These are phyloP conservation scores for Stenurella melanura DNA, from an alignment of 2,888 invertebrate species.

Conservation along the genomic window DNA sequence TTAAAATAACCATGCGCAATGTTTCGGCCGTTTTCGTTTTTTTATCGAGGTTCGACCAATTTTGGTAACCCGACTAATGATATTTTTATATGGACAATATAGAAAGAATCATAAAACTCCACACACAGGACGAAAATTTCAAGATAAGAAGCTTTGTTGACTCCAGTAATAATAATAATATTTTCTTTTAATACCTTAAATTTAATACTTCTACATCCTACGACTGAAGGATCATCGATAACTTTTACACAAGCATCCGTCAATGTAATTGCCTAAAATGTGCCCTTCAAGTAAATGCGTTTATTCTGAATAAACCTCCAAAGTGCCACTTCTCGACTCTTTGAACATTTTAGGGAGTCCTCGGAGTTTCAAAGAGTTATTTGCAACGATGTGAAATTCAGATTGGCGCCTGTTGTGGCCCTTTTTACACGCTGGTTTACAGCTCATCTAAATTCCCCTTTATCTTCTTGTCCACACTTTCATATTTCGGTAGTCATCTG, in stretches of 20 bases:
- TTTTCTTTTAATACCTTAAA: background rate
- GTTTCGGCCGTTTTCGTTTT: too few species aligned
- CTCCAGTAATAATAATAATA: too few species aligned
- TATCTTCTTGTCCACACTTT: conserved; percentile 43
- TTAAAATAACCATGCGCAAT: too few species aligned
- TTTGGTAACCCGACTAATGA: too few species aligned
- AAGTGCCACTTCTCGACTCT: background rate
- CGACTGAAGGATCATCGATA: background rate
- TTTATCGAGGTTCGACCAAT: too few species aligned
- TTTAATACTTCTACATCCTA: background rate
- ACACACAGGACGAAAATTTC: too few species aligned
- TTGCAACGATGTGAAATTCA: conserved; percentile 37
- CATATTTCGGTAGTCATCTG: conserved; percentile 14
- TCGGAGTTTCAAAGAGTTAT: conserved; percentile 12
- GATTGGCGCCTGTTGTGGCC: conserved; percentile 33
- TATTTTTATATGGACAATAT: too few species aligned
- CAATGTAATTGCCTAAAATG: background rate
- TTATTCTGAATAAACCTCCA: background rate
- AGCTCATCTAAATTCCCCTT: conserved; percentile 33
- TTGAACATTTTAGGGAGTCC: conserved; percentile 7
- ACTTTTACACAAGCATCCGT: too few species aligned
- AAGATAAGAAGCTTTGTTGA: too few species aligned
- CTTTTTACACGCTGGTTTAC: conserved; percentile 34
- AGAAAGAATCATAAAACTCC: too few species aligned
- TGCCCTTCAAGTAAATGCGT: background rate